Percentiles rank a stretch among this genome's conserved stretches.
phyloP scores from a whole-genome alignment of 2,797 vertebrate species.

The Bovichtus diacanthus region DNA sequence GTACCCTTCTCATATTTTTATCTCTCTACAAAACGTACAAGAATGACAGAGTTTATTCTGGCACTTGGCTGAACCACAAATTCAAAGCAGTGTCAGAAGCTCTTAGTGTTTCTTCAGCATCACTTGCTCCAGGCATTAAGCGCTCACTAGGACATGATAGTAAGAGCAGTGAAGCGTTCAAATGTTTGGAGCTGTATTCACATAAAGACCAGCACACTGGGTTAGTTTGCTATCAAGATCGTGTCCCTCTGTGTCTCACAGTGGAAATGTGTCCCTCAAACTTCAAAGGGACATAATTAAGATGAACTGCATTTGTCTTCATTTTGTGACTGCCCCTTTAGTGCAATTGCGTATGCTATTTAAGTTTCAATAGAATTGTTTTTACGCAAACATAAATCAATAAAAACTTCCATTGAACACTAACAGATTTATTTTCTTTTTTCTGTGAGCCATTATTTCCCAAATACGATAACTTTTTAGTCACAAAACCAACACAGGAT shows the following conservation, averaged over 20 bases:
- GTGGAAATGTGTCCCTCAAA: not conserved
- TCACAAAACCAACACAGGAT: not conserved
- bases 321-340: not conserved
- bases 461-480: not conserved
- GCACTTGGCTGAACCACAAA: slow-evolving; percentile 12
- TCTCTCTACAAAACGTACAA: slow-evolving; percentile 5
- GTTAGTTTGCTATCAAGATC: not conserved
- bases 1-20: slow-evolving; percentile 13
- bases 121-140: not conserved
- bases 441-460: not conserved
- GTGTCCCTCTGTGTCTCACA: not conserved
- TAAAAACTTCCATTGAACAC: not conserved
- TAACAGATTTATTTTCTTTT: not conserved
- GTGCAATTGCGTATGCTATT: not conserved
- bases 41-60: not conserved
- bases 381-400: not conserved
- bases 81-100: slow-evolving; percentile 15
- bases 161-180: slow-evolving; percentile 3
- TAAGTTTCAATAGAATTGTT: not conserved
- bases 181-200: not conserved
- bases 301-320: not conserved
- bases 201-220: not conserved
- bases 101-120: slow-evolving; percentile 14
- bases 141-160: slow-evolving; percentile 2
- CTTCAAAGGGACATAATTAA: not conserved